Evolutionary conservation across 2,888 invertebrate species (phyloP).

Genomic region (Aleiodes alternator): DNA sequence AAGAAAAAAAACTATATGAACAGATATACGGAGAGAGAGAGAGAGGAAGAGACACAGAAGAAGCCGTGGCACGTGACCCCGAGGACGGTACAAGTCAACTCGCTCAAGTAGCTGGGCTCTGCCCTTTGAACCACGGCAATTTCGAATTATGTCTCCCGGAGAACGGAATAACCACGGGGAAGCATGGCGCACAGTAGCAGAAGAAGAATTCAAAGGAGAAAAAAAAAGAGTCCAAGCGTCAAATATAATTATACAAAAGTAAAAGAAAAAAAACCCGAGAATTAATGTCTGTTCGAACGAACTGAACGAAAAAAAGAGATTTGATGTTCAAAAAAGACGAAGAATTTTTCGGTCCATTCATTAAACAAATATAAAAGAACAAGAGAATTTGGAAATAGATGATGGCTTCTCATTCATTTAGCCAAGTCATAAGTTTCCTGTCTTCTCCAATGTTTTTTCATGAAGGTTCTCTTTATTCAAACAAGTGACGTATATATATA

Average conservation of each 20-base stretch:
- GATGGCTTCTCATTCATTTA: constrained; percentile 33
- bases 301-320: no score
- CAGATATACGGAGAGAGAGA: constrained; percentile 39
- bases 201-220: constrained; percentile 5
- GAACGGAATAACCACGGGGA: constrained; percentile 69
- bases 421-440: constrained; percentile 37
- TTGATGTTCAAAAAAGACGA: neutral
- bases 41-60: constrained; percentile 60
- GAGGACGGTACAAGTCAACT: constrained; percentile 72
- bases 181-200: constrained; percentile 49
- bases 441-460: constrained; percentile 26
- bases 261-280: neutral
- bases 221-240: neutral
- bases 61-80: constrained; percentile 73
- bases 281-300: neutral
- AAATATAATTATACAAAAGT: neutral
- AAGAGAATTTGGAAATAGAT: constrained; percentile 45
- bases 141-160: constrained; percentile 73
- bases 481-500: constrained; percentile 39
- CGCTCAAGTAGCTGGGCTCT: constrained; percentile 73
- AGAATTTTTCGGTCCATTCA: constrained; percentile 14
- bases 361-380: neutral
- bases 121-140: constrained; percentile 74
- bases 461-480: constrained; percentile 46
- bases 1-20: constrained; percentile 1